Conservation (phyloP, 2,113 vertebrate genomes). For the Puntigrus tetrazona region DNA sequence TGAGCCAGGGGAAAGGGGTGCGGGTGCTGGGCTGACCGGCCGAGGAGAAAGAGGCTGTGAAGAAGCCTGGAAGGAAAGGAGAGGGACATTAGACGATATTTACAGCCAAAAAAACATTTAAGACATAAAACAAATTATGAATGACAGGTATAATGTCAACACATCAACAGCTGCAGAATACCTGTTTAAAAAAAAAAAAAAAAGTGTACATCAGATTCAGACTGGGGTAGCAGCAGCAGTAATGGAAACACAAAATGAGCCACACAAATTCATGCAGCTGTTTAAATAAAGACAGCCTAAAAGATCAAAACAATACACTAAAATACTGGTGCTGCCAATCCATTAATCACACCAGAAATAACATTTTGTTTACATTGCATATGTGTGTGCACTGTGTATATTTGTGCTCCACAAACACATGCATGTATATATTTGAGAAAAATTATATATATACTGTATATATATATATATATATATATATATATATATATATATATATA, state of each 20-base stretch:
- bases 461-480: too few species aligned
- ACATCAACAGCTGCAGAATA: constrained; percentile 48
- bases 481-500: too few species aligned
- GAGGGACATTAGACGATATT: not conserved
- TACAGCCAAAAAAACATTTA: not conserved
- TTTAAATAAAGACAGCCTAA: not conserved
- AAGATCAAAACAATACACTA: not conserved
- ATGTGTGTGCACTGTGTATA: too few species aligned
- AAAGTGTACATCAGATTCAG: constrained; percentile 58
- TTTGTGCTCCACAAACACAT: too few species aligned
- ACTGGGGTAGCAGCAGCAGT: not conserved
- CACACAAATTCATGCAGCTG: not conserved
- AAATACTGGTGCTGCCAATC: too few species aligned
- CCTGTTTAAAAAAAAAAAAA: too few species aligned
- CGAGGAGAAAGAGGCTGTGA: constrained; percentile 64
- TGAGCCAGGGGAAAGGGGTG: constrained; percentile 59
- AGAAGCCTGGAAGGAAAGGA: constrained; percentile 66
- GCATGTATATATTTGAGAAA: too few species aligned
- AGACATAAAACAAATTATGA: not conserved
- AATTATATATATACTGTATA: too few species aligned
- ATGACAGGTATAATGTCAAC: not conserved
- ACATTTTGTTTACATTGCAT: too few species aligned
- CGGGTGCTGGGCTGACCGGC: constrained; percentile 66
- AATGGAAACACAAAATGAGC: constrained; percentile 1
- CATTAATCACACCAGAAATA: too few species aligned